Base-by-base conservation (phyloP, 2,113 vertebrate genomes). In the Tetrax tetrax region DNA sequence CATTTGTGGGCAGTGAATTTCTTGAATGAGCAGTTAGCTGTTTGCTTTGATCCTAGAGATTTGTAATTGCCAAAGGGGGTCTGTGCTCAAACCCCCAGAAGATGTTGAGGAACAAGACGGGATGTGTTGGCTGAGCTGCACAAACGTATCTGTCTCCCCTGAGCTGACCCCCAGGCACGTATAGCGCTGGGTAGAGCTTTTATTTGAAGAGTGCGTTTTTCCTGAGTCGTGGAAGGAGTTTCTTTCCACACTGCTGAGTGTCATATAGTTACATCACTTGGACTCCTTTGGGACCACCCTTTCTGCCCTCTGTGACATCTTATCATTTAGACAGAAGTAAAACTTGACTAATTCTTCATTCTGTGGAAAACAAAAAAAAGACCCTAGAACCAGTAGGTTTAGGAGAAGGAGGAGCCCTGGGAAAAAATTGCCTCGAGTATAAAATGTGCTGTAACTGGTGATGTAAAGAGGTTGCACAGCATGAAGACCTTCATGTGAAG, bases 401-500 rank as follows among this genome's bases (percentile, higher is more conserved):
- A 45, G n/a, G 43, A 71, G 31, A 3, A 83, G 22, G 14, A 75
- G 20, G 21, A 13, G 3, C 41, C 19, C 24, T n/a, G 64, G 35
- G 3, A 17, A 38, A 65, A 29, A 61, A 15, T 33, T 14, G 16
- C 11, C 29, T 70, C 6, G 7, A 15, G 12, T 37, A 14, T 28
- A 47, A 82, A 74, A 10, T 3, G 23, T 1, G 0, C 12, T 70
- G 33, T 31, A 22, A 22, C 0, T 56, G 24, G 15, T 61, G 41
- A 28, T 15, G 7, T 70, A 12, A 69, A 50, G 68, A 63, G 4
- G 45, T 51, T 69, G 38, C 16, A 14, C 4, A 37, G 20, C 35
- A 11, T 11, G 19, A 41, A 35, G 12, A 23, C 35, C 47, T 78
- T 47, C 29, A 7, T 19, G n/a, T 68, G 63, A 84, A 53, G 10